Percentiles rank a stretch among this genome's conserved stretches.
Conservation (phyloP, 2,888 invertebrate genomes). For the Philereme transversata region DNA sequence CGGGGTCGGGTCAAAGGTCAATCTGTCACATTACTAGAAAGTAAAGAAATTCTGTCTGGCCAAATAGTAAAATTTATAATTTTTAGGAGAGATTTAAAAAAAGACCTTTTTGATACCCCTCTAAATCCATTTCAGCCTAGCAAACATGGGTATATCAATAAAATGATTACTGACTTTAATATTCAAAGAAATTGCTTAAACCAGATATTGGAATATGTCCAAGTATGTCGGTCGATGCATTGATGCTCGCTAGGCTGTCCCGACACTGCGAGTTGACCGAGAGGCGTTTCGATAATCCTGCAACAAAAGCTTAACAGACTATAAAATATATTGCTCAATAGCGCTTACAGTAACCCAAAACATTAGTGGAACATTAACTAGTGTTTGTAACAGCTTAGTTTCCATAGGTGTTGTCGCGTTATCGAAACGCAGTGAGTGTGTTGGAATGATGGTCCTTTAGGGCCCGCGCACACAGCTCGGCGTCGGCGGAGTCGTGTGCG, state of each 20-base stretch:
- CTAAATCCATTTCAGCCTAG: slow-evolving; percentile 7
- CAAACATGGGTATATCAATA: too few relatives aligned
- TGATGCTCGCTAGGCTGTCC: slow-evolving; percentile 7
- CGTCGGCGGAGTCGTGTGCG: slow-evolving; percentile 9
- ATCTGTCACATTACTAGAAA: slow-evolving; percentile 14
- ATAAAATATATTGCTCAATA: slow-evolving; percentile 34
- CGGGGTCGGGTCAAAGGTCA: slow-evolving; percentile 21
- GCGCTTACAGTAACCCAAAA: slow-evolving; percentile 22
- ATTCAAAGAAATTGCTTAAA: too few relatives aligned
- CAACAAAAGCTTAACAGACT: slow-evolving; percentile 34
- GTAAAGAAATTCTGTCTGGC: slow-evolving; percentile 19
- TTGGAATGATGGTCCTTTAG: slow-evolving; percentile 18
- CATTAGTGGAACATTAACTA: slow-evolving; percentile 11
- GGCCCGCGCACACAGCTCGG: slow-evolving; percentile 10
- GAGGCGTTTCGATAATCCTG: slow-evolving; percentile 50
- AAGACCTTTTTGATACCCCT: slow-evolving; percentile 18
- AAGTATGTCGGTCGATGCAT: too few relatives aligned
- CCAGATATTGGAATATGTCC: too few relatives aligned
- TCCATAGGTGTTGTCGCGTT: slow-evolving; percentile 29
- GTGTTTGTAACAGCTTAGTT: slow-evolving; percentile 18
- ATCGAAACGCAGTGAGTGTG: slow-evolving; percentile 31
- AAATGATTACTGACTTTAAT: too few relatives aligned
- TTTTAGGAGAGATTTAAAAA: slow-evolving; percentile 21
- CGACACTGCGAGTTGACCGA: slow-evolving; percentile 37
- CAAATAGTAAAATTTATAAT: slow-evolving; percentile 25